Base-by-base conservation (phyloP, 1,140 invertebrate species). In the Magallana gigas region DNA sequence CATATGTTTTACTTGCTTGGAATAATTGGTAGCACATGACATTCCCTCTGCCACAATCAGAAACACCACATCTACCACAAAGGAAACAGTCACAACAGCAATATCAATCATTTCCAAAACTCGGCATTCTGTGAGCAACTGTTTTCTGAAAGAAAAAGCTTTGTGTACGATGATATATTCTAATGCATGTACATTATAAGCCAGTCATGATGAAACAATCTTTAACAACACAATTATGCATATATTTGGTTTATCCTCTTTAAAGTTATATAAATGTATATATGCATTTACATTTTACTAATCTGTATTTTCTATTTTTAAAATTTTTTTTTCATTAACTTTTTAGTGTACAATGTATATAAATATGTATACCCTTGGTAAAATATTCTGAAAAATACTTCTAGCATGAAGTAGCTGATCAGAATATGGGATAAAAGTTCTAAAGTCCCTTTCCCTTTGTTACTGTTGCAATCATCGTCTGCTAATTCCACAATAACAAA, bases 401-500 rank as follows among this genome's bases (percentile, higher is more conserved):
- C 95, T 6, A 95, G 80, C 18, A 95, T 85, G 86, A 96, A 95
- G 85, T 93, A 94, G 68, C 89, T 92, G 59, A 94, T 94, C 90
- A 95, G 94, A 83, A 93, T 90, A 68, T 95, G 91, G 8, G 94
- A 93, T 5, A 93, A 85, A 59, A 92, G 90, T 76, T 94, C 93
- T 60, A 94, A 60, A 9, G 76, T 88, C 60, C 86, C 90, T 48
- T 88, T 88, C 60, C 86, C 90, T 48, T 88, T 89, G 57, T 57
- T 86, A 11, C 36, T 76, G 81, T 87, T 88, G 89, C 93, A 93
- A 12, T 90, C 85, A 57, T 87, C 85, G 3, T 92, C 85, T 8
- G 94, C 81, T n/a, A 95, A 89, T 86, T 95, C 95, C 29, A 94
- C 91, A 57, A 94, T 93, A 9, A 95, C 94, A 64, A 95, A 87